These are phyloP conservation scores for Xiphophorus birchmanni DNA, from an alignment of 2,797 vertebrate genomes.

Conservation along the genomic window DNA sequence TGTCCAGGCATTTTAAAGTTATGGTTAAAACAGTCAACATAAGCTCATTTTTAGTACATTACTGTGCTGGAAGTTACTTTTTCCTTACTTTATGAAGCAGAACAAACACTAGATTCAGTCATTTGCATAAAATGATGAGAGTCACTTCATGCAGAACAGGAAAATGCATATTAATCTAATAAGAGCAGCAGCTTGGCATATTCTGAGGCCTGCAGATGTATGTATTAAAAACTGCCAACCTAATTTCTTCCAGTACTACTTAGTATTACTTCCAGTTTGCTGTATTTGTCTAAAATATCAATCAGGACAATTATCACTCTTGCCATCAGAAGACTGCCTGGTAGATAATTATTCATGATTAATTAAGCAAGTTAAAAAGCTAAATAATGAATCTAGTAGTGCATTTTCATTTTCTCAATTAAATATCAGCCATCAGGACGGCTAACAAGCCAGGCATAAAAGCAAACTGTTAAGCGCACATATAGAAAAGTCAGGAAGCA, in stretches of 20 bases:
- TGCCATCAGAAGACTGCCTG: conserved; percentile 42
- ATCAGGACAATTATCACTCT: conserved; percentile 44
- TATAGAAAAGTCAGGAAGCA: conserved; percentile 60
- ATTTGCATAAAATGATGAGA: conserved; percentile 82
- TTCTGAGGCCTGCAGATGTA: conserved; percentile 44
- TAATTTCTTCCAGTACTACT: conserved; percentile 38
- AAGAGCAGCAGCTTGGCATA: conserved; percentile 42
- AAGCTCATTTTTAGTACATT: conserved; percentile 48
- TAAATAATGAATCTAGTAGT: conserved; percentile 34
- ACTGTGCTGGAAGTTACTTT: conserved; percentile 54
- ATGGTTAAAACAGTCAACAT: conserved; percentile 15
- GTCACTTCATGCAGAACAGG: conserved; percentile 66
- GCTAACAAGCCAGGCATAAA: conserved; percentile 27
- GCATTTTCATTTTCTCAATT: conserved; percentile 33
- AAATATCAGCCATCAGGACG: conserved; percentile 29
- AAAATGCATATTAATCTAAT: conserved; percentile 57
- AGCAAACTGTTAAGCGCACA: conserved; percentile 43
- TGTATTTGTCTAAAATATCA: conserved; percentile 37
- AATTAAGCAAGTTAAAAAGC: conserved; percentile 45
- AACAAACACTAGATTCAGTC: conserved; percentile 66
- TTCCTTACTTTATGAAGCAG: conserved; percentile 72
- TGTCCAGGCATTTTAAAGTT: conserved; percentile 3
- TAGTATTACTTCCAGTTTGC: conserved; percentile 27
- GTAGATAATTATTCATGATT: conserved; percentile 58
- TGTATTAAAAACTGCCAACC: conserved; percentile 43